A percentile compares a stretch with the other conserved stretches of the same genome.
Conservation (phyloP, 2,113 vertebrate genomes). For the Apeltes quadracus region DNA sequence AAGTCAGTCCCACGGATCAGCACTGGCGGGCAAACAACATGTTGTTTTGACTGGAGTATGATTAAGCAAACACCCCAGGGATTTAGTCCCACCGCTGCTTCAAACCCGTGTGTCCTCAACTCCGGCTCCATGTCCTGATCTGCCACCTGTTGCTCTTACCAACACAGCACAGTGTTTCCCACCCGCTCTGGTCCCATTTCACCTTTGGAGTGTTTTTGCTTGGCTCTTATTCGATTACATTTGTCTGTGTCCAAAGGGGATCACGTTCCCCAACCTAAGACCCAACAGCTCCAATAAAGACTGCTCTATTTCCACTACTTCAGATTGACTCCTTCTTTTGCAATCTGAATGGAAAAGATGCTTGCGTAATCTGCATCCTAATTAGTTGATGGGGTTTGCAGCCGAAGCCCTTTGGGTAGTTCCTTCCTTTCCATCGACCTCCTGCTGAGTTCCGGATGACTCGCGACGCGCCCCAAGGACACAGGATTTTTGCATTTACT, state of each 20-base stretch:
- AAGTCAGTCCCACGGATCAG: not conserved
- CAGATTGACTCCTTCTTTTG: not conserved
- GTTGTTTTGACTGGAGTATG: constrained; percentile 34
- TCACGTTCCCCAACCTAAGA: not conserved
- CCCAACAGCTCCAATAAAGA: constrained; percentile 8
- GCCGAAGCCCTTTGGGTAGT: not conserved
- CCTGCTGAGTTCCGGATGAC: constrained; percentile 1
- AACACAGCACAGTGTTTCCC: not conserved
- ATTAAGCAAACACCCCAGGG: not conserved
- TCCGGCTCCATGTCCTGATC: not conserved
- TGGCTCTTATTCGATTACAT: not conserved
- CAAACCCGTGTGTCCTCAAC: constrained; percentile 1
- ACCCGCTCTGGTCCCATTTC: not conserved
- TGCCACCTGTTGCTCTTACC: not conserved
- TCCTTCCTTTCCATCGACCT: not conserved
- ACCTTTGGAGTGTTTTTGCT: not conserved
- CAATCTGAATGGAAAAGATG: not conserved
- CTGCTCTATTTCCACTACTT: constrained; percentile 34
- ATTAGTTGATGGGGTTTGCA: constrained; percentile 3
- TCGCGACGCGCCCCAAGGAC: not conserved
- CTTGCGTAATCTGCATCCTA: not conserved
- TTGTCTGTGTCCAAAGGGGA: not conserved
- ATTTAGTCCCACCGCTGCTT: constrained; percentile 23
- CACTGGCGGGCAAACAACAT: constrained; percentile 43
- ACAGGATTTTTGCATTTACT: not conserved